Percentiles rank a stretch among this genome's conserved stretches.
These are phyloP conservation scores for Gopherus evgoodei DNA, from an alignment of 2,113 vertebrate genomes.

Conservation along the genomic window DNA sequence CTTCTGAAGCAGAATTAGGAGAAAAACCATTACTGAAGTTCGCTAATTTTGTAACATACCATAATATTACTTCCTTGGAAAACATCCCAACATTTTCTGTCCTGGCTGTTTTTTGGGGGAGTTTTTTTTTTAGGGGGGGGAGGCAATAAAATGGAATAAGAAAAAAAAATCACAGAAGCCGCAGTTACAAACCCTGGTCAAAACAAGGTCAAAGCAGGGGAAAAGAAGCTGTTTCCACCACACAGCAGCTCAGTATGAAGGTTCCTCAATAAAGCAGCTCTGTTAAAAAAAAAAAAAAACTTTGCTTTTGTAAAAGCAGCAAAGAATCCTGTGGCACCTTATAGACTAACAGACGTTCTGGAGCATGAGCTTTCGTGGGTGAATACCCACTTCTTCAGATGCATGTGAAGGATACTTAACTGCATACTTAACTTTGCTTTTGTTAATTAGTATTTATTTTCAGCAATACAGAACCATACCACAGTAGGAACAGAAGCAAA, in stretches of 20 bases:
- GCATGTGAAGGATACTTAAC: too few species aligned
- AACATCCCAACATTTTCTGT: neutral
- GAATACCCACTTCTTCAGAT: too few species aligned
- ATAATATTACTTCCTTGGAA: neutral
- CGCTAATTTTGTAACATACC: neutral
- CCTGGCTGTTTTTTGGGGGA: neutral
- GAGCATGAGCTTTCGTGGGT: too few species aligned
- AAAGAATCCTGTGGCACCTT: too few species aligned
- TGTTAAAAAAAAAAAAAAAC: neutral
- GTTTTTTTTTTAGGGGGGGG: too few species aligned
- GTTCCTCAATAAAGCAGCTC: neutral
- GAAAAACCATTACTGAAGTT: neutral
- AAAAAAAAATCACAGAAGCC: neutral
- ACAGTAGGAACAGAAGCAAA: neutral
- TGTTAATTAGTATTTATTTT: neutral
- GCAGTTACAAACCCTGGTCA: neutral
- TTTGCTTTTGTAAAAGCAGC: too few species aligned
- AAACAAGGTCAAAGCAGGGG: neutral
- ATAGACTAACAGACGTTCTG: too few species aligned
- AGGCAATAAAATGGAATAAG: fast-evolving
- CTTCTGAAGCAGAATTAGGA: fast-evolving
- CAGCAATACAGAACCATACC: neutral
- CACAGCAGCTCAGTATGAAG: neutral
- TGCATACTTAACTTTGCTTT: too few species aligned
- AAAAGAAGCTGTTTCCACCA: neutral